phyloP scores from a whole-genome alignment of 2,888 invertebrate genomes.

The Metacarcinus magister region DNA sequence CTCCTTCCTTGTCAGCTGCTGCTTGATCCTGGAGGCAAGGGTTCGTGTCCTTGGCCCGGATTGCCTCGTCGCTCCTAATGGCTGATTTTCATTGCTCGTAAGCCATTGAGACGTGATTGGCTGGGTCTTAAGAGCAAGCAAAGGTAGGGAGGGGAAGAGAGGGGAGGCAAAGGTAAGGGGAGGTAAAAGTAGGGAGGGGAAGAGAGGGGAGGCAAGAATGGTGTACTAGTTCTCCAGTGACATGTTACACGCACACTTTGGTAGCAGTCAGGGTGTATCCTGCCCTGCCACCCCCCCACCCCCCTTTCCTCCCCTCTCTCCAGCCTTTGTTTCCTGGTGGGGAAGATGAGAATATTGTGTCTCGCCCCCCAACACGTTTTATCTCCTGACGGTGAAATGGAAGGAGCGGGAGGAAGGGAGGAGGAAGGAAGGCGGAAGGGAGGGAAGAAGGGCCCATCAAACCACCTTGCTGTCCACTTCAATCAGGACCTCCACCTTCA shows the following conservation, averaged over 20 bases:
- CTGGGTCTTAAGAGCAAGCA: neutral
- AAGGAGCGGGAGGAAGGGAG: neutral
- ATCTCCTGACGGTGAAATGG: constrained; percentile 26
- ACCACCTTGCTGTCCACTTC: neutral
- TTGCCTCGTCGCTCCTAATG: constrained; percentile 20
- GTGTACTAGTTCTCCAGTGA: neutral
- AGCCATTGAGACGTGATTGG: neutral
- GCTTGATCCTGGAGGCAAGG: neutral
- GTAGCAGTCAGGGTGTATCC: neutral
- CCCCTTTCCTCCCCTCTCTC: no score
- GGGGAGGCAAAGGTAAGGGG: neutral
- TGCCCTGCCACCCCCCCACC: no score
- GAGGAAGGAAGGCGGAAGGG: no score
- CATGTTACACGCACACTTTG: neutral
- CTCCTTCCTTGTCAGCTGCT: neutral
- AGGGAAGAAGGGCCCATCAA: constrained; percentile 39
- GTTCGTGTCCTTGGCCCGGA: constrained; percentile 20
- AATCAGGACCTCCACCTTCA: constrained; percentile 16
- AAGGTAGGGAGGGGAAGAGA: neutral
- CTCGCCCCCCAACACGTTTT: neutral
- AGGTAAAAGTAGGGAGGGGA: neutral
- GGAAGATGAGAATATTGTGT: neutral
- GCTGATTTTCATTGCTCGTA: neutral
- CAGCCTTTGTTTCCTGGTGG: neutral
- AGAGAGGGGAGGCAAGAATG: neutral